Base-by-base conservation (phyloP, 64 coral and sea anemone species). In the Pocillopora verrucosa region DNA sequence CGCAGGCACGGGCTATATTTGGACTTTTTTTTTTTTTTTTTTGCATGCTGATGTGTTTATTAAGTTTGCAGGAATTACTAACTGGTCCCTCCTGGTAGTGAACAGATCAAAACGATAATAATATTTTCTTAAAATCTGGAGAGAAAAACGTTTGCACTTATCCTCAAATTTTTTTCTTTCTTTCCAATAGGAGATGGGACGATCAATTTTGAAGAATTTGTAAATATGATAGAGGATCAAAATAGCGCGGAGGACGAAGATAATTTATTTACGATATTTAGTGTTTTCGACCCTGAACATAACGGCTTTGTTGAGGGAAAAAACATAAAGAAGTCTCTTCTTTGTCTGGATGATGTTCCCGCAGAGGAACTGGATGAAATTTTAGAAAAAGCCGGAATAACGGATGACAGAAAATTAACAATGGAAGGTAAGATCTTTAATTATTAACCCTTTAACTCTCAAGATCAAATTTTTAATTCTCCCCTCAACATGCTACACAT, bases 141-240 rank as follows among this genome's bases (percentile, higher is more conserved):
- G 41, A 51, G 41, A 51, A 51, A 51, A 51, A 51, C 3, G 7
- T 51, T 51, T 51, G 3, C 41, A 51, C 3, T 4, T 51, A 51
- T 51, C 41, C 41, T 4, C 41, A 45, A 76, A 36, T 81, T 11
- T 13, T 17, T 16, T 57, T 24, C 41, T 9, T 84, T 85, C 61
- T 2, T 16, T 37, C 12, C 17, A 24, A 58, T 41, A 85, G 82
- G 82, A 70, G 82, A 85, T 72, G 82, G 82, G 3, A 85, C 82
- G 56, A 85, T 85, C 38, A 85, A 85, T 85, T 85, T 85, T 85
- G 82, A 85, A 13, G 82, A 85, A 85, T 85, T 85, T 72, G 82
- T 85, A 0, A 85, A 69, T 68, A 85, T 85, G 37, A 85, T 85
- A 26, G 82, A 85, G 36, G 82, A 85, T 1, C 63, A 70, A 45